Base-by-base conservation (phyloP, 2,113 vertebrate genomes). In the Carassius carassius region DNA sequence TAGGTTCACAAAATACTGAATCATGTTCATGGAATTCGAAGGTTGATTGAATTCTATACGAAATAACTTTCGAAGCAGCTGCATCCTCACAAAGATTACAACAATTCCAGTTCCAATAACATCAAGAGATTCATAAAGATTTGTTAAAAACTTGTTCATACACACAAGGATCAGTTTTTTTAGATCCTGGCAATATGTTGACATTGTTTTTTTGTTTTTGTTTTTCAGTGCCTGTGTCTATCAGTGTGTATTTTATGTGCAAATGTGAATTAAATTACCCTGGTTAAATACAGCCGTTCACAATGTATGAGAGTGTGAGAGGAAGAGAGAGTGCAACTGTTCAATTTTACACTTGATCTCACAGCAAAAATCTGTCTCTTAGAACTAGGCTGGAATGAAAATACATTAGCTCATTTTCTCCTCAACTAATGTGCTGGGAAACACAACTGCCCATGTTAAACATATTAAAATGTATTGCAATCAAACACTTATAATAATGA, bases 321-420 rank as follows among this genome's bases (percentile, higher is more conserved):
- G 21, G 62, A 35, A 79, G 35, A 74, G 32, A 79, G 56, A 79
- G 21, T 78, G 56, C 32, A 78, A 78, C 74, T 77, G n/a, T 77
- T 78, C 76, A 58, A 78, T 78, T 78, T 78, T 78, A 60, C 76
- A 78, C 76, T 79, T 79, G 77, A 79, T 79, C 56, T 79, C 77
- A 63, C 77, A 62, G 11, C 54, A 79, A 78, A 79, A 63, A 79
- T 62, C 35, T 62, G 11, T 78, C 35, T 44, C 21, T 41, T 32
- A 35, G 23, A 77, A 76, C 49, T 19, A 32, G 14, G 17, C 49
- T 77, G 74, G 19, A 78, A 60, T 78, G 13, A 44, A 44, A 62
- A 37, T 13, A 41, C 32, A 62, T 23, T 60, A 41, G 54, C 76
- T 77, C 25, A 12, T 60, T 78, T 37, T 58, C 19, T 41, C 29